A percentile compares a stretch with the other conserved stretches of the same genome.
Conservation (phyloP, 2,113 vertebrate species). For the Zosterops lateralis region DNA sequence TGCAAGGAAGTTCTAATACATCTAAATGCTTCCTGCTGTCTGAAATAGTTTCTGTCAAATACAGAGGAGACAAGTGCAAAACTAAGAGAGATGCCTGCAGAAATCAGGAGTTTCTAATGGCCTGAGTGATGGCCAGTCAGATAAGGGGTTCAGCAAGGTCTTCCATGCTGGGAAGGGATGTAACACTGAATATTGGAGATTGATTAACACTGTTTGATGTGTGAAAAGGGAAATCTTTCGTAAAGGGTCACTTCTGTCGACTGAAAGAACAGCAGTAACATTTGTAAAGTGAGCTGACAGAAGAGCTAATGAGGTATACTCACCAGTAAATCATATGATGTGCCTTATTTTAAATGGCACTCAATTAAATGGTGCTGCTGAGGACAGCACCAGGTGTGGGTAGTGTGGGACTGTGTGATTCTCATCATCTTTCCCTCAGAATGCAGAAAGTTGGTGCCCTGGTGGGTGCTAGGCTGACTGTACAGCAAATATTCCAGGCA, state of each 20-base stretch:
- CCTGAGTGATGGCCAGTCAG: background rate
- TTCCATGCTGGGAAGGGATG: background rate
- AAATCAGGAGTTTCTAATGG: background rate
- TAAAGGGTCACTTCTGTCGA: background rate
- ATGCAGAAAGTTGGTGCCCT: background rate
- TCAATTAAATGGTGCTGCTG: background rate
- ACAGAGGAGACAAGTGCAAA: background rate
- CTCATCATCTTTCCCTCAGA: background rate
- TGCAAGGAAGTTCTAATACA: background rate
- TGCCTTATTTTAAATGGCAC: background rate
- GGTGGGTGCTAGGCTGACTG: background rate
- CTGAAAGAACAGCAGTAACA: background rate
- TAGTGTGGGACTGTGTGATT: background rate
- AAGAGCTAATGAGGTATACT: background rate
- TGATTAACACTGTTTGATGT: background rate
- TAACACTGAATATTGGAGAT: background rate
- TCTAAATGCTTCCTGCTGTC: background rate
- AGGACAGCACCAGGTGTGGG: background rate
- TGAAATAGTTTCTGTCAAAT: background rate
- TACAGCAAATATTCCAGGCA: background rate
- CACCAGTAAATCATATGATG: background rate
- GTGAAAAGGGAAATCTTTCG: background rate
- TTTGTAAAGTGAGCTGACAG: background rate
- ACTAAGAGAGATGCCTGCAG: background rate
- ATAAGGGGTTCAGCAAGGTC: background rate